phyloP scores from a whole-genome alignment of 2,888 invertebrate species.

The Choreutis nemorana region DNA sequence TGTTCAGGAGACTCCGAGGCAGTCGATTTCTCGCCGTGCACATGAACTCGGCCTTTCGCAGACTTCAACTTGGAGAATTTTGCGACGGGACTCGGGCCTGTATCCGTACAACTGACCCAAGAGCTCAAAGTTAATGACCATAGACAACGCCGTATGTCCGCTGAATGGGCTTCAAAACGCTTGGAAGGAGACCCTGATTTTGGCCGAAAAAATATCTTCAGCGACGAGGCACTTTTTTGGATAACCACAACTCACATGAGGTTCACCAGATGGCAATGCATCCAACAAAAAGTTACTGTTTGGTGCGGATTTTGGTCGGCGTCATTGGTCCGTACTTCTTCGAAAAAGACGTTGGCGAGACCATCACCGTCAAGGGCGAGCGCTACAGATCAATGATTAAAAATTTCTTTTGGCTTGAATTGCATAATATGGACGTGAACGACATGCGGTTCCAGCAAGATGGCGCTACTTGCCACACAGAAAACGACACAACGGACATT shows the following conservation, averaged over 20 bases:
- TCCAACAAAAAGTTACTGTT: neutral
- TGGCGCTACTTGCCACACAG: slow-evolving; percentile 15
- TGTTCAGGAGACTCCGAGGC: slow-evolving; percentile 8
- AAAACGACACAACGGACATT: slow-evolving; percentile 12
- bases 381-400: no score
- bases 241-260: neutral
- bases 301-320: neutral
- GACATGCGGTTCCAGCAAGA: slow-evolving; percentile 12
- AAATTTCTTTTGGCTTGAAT: slow-evolving; percentile 6
- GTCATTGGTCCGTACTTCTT: neutral
- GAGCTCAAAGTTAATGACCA: slow-evolving; percentile 4
- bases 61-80: slow-evolving; percentile 17
- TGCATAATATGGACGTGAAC: slow-evolving; percentile 9
- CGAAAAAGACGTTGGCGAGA: neutral
- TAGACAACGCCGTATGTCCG: neutral
- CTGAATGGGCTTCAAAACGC: neutral
- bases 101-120: slow-evolving; percentile 9
- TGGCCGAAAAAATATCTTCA: neutral
- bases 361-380: neutral
- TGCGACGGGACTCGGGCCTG: slow-evolving; percentile 6
- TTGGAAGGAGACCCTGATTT: slow-evolving; percentile 8
- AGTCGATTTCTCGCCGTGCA: neutral
- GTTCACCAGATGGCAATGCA: neutral
- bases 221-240: neutral
- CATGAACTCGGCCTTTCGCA: slow-evolving; percentile 14